Evolutionary conservation across 2,797 vertebrate genomes (phyloP).

Genomic region (Urophycis tenuis): DNA sequence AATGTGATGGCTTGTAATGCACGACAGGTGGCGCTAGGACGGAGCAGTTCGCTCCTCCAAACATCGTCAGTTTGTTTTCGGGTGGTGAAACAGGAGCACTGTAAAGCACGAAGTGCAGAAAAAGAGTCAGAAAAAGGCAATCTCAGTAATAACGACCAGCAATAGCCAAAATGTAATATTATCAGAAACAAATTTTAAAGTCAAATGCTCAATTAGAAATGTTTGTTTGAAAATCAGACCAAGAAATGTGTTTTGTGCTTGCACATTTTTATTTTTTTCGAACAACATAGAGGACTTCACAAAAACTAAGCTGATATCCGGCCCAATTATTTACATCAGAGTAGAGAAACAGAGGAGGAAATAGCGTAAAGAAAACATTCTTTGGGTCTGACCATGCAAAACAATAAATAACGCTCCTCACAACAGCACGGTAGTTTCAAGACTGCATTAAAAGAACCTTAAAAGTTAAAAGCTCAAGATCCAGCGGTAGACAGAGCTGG

Average conservation of each 20-base stretch:
- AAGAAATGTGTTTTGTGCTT: slow-evolving; percentile 31
- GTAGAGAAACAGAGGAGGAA: slow-evolving; percentile 38
- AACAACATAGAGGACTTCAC: slow-evolving; percentile 64
- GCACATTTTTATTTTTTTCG: slow-evolving; percentile 69
- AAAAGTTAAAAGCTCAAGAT: slow-evolving; percentile 18
- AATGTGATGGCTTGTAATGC: neutral
- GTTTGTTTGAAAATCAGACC: neutral
- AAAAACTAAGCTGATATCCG: slow-evolving; percentile 57
- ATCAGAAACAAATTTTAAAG: neutral
- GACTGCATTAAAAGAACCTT: slow-evolving; percentile 35
- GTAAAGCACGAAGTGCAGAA: neutral
- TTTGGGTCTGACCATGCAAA: slow-evolving; percentile 76
- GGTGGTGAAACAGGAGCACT: neutral
- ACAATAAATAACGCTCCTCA: slow-evolving; percentile 66
- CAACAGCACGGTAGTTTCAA: slow-evolving; percentile 53
- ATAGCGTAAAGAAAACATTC: slow-evolving; percentile 59
- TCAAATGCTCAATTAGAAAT: neutral
- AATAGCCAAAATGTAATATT: neutral
- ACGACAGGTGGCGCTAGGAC: neutral
- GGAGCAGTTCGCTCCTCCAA: neutral
- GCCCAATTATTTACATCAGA: slow-evolving; percentile 70
- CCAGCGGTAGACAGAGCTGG: neutral
- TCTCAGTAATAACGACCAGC: neutral
- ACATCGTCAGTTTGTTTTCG: neutral
- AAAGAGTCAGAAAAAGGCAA: neutral